Conservation (phyloP, 2,113 vertebrate genomes). For the Embiotoca jacksoni region DNA sequence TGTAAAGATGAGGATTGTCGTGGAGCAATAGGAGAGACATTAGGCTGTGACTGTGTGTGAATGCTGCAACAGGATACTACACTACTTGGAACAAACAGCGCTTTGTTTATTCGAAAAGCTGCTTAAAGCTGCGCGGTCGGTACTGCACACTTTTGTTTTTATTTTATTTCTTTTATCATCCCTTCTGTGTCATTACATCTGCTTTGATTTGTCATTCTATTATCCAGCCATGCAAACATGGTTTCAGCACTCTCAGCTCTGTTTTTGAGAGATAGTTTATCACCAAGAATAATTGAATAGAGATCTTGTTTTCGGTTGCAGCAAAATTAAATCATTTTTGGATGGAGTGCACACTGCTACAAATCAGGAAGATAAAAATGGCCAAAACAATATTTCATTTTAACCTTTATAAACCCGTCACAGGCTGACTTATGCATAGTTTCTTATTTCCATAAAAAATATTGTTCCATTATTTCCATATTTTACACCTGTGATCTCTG, state of each 20-base stretch:
- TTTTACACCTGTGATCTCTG: background rate
- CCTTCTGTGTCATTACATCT: constrained; percentile 39
- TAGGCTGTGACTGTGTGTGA: background rate
- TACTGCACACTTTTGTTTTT: constrained; percentile 5
- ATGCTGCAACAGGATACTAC: background rate
- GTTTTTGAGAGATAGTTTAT: constrained; percentile 38
- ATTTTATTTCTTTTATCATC: constrained; percentile 20
- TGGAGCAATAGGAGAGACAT: background rate
- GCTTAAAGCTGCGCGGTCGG: background rate
- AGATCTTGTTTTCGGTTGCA: constrained; percentile 20
- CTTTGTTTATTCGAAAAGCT: constrained; percentile 3
- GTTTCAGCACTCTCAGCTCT: constrained; percentile 15
- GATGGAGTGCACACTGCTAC: background rate
- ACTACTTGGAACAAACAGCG: constrained; percentile 2
- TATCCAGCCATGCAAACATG: constrained; percentile 15
- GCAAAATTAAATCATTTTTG: constrained; percentile 12
- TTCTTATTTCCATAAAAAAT: background rate
- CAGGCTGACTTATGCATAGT: background rate
- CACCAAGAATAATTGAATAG: constrained; percentile 17
- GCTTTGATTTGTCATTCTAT: constrained; percentile 62
- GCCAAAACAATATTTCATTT: constrained; percentile 25
- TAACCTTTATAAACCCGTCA: constrained; percentile 29
- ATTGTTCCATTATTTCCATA: background rate
- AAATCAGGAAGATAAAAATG: constrained; percentile 4
- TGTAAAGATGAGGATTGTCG: no score